Conservation (phyloP, 2,113 vertebrate species). For the Sakesphorus luctuosus region DNA sequence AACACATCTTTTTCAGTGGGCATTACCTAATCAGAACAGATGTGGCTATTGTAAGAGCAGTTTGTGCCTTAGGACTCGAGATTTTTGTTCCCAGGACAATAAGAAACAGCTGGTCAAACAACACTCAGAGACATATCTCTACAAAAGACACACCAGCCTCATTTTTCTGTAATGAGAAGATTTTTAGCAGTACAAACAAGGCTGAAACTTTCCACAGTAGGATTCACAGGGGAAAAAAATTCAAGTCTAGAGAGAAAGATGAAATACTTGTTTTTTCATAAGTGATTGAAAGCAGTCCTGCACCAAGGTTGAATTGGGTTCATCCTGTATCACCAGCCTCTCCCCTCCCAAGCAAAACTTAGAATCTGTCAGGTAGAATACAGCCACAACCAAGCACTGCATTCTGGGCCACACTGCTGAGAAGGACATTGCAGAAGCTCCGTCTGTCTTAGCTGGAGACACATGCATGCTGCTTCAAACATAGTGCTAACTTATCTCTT, state of each 20-base stretch:
- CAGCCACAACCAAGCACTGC: rapidly evolving
- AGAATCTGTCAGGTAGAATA: background rate
- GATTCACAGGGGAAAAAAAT: background rate
- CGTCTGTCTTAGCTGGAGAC: background rate
- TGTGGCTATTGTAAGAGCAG: background rate
- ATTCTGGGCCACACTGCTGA: background rate
- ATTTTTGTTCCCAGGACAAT: background rate
- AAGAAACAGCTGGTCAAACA: conserved; percentile 8
- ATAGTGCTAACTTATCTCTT: background rate
- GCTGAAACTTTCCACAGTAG: background rate
- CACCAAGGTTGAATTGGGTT: background rate
- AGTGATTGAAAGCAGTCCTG: background rate
- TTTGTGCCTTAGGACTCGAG: background rate
- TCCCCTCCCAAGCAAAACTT: background rate
- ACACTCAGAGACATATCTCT: background rate
- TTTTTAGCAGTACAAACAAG: background rate
- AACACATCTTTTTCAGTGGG: background rate
- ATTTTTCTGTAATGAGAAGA: conserved; percentile 11
- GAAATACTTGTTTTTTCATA: background rate
- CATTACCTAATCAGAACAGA: conserved; percentile 21
- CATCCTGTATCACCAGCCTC: background rate
- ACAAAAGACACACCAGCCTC: background rate
- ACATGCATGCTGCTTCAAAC: background rate
- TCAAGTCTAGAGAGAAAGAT: background rate
- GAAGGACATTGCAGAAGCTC: background rate